These are phyloP conservation scores for Oikopleura albicans DNA, from an alignment of 23 tunicate genomes.

Conservation along the genomic window DNA sequence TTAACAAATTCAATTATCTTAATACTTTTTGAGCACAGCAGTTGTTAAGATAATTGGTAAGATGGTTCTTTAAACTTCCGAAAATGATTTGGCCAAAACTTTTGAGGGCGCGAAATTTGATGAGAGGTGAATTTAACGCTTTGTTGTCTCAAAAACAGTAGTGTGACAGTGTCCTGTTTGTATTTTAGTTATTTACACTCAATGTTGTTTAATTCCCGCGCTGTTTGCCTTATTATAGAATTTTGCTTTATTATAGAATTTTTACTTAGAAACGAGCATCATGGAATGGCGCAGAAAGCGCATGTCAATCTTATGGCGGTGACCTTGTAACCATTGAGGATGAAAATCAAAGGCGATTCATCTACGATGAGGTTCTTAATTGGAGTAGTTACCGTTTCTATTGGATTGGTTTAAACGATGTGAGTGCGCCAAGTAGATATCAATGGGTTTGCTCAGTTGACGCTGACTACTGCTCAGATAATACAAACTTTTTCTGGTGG, in stretches of 20 bases:
- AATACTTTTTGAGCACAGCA: too few relatives aligned
- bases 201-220: too few relatives aligned
- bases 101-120: too few relatives aligned
- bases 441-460: background rate
- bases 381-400: background rate
- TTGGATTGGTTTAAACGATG: background rate
- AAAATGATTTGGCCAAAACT: too few relatives aligned
- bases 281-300: background rate
- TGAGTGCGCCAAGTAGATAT: background rate
- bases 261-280: background rate
- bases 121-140: too few relatives aligned
- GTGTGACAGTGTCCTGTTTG: too few relatives aligned
- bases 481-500: background rate
- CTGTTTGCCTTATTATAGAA: too few relatives aligned
- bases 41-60: too few relatives aligned
- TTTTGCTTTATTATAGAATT: background rate
- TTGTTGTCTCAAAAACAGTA: too few relatives aligned
- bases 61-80: too few relatives aligned
- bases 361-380: background rate
- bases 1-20: too few relatives aligned
- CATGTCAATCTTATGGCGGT: background rate
- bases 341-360: background rate
- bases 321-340: background rate
- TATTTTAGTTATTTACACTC: too few relatives aligned
- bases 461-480: background rate